Evolutionary conservation across 1,140 invertebrate species (phyloP).

Genomic region (Heliconius eleuchia): DNA sequence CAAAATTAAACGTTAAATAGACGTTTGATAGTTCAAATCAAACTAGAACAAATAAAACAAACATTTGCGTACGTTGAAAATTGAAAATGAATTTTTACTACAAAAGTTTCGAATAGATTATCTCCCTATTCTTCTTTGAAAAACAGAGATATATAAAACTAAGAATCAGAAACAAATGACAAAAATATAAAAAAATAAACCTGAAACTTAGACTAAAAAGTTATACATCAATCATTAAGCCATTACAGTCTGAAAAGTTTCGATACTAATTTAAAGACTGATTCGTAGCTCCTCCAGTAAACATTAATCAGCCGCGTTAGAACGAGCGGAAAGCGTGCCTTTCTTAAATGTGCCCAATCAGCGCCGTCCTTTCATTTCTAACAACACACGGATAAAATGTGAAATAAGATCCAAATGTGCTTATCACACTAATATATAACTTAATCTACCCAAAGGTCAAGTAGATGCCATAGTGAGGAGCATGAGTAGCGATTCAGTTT

Average conservation of each 20-base stretch:
- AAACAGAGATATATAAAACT: not conserved
- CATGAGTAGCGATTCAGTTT: too few species aligned
- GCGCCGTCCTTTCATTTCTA: slow-evolving; percentile 60
- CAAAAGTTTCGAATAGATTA: too few species aligned
- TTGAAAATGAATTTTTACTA: too few species aligned
- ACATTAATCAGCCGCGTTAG: slow-evolving; percentile 41
- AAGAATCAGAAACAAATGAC: not conserved
- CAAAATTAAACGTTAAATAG: too few species aligned
- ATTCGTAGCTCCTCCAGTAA: slow-evolving; percentile 35
- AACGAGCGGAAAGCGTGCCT: slow-evolving; percentile 56
- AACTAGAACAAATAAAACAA: too few species aligned
- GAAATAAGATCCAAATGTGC: slow-evolving; percentile 58
- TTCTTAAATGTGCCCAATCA: slow-evolving; percentile 73
- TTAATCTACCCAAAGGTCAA: not conserved
- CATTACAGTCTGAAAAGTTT: slow-evolving; percentile 42
- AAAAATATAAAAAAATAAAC: not conserved
- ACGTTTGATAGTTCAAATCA: too few species aligned
- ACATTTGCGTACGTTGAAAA: too few species aligned
- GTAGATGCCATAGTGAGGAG: too few species aligned
- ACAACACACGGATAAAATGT: slow-evolving; percentile 64
- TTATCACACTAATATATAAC: not conserved
- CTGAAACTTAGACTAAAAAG: slow-evolving; percentile 16
- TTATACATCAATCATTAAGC: slow-evolving; percentile 39
- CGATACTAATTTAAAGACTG: slow-evolving; percentile 37
- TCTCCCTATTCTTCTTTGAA: too few species aligned